Base-by-base conservation (phyloP, 2,888 invertebrate genomes). In the Xestia rhomboidea region DNA sequence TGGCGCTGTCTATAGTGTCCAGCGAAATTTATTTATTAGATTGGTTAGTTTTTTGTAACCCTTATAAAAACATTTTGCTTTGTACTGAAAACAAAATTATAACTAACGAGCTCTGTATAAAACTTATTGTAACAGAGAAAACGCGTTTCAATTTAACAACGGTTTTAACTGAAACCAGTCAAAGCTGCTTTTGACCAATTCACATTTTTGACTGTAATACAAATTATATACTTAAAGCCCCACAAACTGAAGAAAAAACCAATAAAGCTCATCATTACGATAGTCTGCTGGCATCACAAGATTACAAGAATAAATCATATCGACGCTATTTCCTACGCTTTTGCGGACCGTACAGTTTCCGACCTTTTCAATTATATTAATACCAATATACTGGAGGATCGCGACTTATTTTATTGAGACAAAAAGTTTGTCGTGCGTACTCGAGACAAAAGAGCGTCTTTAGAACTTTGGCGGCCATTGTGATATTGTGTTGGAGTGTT, bases 331-430 rank as follows among this genome's bases (percentile, higher is more conserved):
- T 73, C 38, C n/a, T 44, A 64, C 67, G 68, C 64, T 85, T 70
- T 68, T 71, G 81, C 70, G 54, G 73, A 71, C 66, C 41, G 57
- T 78, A 68, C 70, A 62, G 46, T 71, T 80, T 46, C 68, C 66
- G 66, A 71, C 60, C 78, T 73, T 81, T 81, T 78, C 85, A 85
- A 76, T 81, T 87, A 82, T 84, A 85, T 81, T 84, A 87, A 78
- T 75, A 68, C 64, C 68, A 71, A 73, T 81, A 63, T 77, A 76
- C 66, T 87, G 46, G 34, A 54, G 63, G 62, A 72, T 63, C 11
- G 30, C 24, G 74, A 68, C 54, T 77, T 73, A 38, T 81, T 83
- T 76, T 74, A 74, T 76, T 76, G 68, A 70, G 64, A 64, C 69
- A 76, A 87, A 81, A 84, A 78, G 38, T 75, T 72, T 4, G 27